Evolutionary conservation across 2,888 invertebrate genomes (phyloP).

Genomic region (Ellobium chinense): DNA sequence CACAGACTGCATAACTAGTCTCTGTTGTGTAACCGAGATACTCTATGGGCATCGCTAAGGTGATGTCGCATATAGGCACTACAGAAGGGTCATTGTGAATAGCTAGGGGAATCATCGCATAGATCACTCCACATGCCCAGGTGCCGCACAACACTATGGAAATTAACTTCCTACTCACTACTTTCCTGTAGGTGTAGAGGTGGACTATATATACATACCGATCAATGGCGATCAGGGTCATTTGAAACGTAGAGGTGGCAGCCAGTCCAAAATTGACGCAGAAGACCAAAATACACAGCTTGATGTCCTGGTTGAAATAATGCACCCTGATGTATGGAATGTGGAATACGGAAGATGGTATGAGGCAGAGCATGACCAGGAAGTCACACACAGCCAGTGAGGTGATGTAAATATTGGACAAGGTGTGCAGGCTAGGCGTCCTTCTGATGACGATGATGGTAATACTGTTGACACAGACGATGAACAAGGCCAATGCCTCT

Average conservation of each 20-base stretch:
- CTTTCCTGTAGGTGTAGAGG: conserved; percentile 11
- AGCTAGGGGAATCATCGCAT: conserved; percentile 7
- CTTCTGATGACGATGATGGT: conserved; percentile 16
- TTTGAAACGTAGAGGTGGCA: conserved; percentile 14
- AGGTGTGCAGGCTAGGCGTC: conserved; percentile 22
- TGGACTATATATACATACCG: conserved; percentile 25
- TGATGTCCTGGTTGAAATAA: conserved; percentile 14
- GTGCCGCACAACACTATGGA: not conserved
- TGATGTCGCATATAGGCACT: conserved; percentile 11
- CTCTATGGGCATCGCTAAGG: not conserved
- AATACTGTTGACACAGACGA: conserved; percentile 28
- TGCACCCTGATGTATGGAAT: not conserved
- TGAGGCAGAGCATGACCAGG: not conserved
- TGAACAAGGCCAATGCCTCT: not conserved
- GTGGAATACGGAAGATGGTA: conserved; percentile 13
- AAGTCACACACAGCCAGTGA: conserved; percentile 23
- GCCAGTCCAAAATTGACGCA: conserved; percentile 23
- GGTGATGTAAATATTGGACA: conserved; percentile 10
- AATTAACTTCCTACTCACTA: not conserved
- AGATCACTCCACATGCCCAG: conserved; percentile 14
- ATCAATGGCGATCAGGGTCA: conserved; percentile 27
- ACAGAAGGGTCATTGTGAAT: not conserved
- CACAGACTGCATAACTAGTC: not conserved
- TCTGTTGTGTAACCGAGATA: conserved; percentile 20
- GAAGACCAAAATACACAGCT: not conserved